Evolutionary conservation across 2,888 invertebrate genomes (phyloP).

Genomic region (Ischnus inquisitorius): DNA sequence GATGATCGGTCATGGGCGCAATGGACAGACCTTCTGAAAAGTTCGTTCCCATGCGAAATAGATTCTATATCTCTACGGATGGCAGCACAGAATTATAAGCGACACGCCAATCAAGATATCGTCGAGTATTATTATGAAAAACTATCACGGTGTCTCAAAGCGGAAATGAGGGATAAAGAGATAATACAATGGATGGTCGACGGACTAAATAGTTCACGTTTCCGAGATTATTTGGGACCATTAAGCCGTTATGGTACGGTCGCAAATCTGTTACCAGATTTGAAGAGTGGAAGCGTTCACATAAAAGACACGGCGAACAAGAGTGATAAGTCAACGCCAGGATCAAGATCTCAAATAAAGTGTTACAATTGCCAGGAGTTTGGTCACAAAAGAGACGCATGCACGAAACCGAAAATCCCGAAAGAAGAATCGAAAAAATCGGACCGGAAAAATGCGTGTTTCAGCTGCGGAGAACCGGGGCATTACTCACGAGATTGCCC

Average conservation of each 20-base stretch:
- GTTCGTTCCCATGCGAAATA: constrained; percentile 46
- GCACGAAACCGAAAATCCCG: background rate
- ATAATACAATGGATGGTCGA: constrained; percentile 71
- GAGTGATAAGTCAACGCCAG: constrained; percentile 6
- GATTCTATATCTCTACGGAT: constrained; percentile 6
- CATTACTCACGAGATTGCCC: constrained; percentile 33
- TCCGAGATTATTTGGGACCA: constrained; percentile 64
- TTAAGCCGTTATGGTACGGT: constrained; percentile 54
- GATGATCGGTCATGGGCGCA: constrained; percentile 14
- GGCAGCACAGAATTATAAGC: constrained; percentile 65
- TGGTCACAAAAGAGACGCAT: background rate
- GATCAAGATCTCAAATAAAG: background rate
- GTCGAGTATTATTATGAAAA: constrained; percentile 72
- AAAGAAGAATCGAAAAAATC: constrained; percentile 38
- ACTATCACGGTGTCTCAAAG: constrained; percentile 67
- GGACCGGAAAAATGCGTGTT: constrained; percentile 13
- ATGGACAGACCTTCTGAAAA: constrained; percentile 42
- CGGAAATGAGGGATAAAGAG: constrained; percentile 64
- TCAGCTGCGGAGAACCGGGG: constrained; percentile 25
- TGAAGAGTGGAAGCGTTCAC: constrained; percentile 59
- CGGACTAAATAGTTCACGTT: constrained; percentile 61
- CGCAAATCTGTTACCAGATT: constrained; percentile 66
- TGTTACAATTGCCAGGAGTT: background rate
- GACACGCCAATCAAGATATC: constrained; percentile 41
- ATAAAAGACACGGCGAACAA: constrained; percentile 37